Conservation (phyloP, 2,113 vertebrate species). For the Carassius auratus region DNA sequence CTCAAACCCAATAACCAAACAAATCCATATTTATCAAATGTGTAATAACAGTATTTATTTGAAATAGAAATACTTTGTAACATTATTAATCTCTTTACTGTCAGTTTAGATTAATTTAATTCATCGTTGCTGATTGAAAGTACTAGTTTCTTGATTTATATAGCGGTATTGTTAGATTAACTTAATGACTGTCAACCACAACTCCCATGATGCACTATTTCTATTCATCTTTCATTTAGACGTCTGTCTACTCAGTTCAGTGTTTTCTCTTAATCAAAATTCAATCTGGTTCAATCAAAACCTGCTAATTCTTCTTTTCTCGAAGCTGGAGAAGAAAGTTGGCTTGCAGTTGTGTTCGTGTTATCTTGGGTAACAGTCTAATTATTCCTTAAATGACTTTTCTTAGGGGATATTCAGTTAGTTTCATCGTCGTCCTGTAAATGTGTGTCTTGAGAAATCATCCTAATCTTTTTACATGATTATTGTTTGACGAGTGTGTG, state of each 20-base stretch:
- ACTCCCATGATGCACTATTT: neutral
- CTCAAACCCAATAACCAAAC: no score
- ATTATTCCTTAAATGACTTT: constrained; percentile 28
- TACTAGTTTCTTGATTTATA: no score
- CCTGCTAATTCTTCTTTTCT: constrained; percentile 16
- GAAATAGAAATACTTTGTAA: no score
- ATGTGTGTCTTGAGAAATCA: constrained; percentile 26
- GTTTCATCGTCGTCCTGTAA: neutral
- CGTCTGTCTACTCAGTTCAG: neutral
- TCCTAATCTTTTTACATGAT: constrained; percentile 28
- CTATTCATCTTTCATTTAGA: neutral
- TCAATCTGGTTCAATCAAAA: constrained; percentile 10
- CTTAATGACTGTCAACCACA: neutral
- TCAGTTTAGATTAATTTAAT: no score
- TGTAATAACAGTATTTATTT: no score
- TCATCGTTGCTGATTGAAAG: no score
- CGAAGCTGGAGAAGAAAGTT: neutral
- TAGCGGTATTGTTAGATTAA: no score
- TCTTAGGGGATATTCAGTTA: constrained; percentile 25
- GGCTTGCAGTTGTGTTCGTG: neutral
- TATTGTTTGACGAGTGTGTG: constrained; percentile 12
- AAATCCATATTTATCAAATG: no score
- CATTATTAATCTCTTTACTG: no score
- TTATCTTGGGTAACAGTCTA: constrained; percentile 29
- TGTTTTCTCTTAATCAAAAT: neutral